phyloP scores from a whole-genome alignment of 2,797 vertebrate genomes.

The Myotis pilosus region DNA sequence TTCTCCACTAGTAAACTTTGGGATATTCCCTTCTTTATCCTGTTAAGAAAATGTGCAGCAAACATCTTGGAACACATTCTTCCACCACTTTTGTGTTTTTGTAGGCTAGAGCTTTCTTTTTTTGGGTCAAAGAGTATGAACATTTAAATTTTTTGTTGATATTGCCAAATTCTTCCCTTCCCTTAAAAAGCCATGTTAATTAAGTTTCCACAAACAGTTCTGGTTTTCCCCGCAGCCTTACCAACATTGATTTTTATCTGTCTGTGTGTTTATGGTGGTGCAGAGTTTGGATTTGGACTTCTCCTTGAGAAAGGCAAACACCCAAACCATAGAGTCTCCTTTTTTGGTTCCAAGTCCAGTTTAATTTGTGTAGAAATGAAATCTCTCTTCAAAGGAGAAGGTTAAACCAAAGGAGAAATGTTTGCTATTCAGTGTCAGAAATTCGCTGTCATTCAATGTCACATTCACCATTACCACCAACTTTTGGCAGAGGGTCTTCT shows the following conservation, averaged over 20 bases:
- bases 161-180: background rate
- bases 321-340: background rate
- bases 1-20: background rate
- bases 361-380: conserved; percentile 19
- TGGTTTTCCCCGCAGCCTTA: background rate
- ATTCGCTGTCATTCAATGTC: background rate
- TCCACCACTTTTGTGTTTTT: background rate
- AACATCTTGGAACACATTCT: background rate
- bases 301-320: background rate
- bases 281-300: background rate
- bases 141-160: conserved; percentile 1
- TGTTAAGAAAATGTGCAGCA: background rate
- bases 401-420: background rate
- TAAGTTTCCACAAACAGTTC: background rate
- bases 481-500: background rate
- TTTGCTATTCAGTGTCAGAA: background rate
- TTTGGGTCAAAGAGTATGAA: background rate
- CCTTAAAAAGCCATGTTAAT: background rate
- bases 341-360: background rate
- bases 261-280: background rate
- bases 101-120: background rate
- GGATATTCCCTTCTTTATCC: background rate
- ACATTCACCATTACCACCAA: background rate
- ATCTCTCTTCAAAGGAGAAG: conserved; percentile 20
- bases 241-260: background rate